Conservation (phyloP, 2,888 invertebrate species). For the Stratiomys singularior region DNA sequence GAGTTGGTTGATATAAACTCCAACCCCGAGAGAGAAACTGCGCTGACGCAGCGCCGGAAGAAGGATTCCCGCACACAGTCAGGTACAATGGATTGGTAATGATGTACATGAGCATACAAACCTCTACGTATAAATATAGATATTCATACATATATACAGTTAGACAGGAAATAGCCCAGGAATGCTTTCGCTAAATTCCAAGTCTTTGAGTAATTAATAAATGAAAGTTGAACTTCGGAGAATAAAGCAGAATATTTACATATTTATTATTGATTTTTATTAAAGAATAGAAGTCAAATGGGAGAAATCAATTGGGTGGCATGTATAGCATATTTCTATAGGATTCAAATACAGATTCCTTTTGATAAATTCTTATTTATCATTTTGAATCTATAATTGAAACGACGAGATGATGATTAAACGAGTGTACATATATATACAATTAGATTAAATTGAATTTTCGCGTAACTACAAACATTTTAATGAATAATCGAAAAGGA, state of each 20-base stretch:
- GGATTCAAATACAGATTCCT: too few species aligned
- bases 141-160: neutral
- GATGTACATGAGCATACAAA: neutral
- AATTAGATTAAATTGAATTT: too few species aligned
- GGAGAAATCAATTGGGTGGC: too few species aligned
- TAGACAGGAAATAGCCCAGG: neutral
- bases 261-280: slow-evolving; percentile 28
- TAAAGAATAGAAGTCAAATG: too few species aligned
- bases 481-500: too few species aligned
- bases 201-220: slow-evolving; percentile 33
- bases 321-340: too few species aligned
- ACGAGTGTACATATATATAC: too few species aligned
- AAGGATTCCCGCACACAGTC: neutral
- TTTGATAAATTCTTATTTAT: too few species aligned
- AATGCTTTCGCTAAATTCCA: neutral
- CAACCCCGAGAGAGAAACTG: neutral
- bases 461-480: too few species aligned
- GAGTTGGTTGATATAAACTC: slow-evolving; percentile 25
- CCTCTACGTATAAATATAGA: neutral
- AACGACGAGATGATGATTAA: too few species aligned
- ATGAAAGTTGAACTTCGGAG: slow-evolving; percentile 26
- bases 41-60: neutral
- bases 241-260: slow-evolving; percentile 21
- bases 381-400: too few species aligned
- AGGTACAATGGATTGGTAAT: neutral